Conservation (phyloP, 2,888 invertebrate genomes). For the Cantharis rufa region DNA sequence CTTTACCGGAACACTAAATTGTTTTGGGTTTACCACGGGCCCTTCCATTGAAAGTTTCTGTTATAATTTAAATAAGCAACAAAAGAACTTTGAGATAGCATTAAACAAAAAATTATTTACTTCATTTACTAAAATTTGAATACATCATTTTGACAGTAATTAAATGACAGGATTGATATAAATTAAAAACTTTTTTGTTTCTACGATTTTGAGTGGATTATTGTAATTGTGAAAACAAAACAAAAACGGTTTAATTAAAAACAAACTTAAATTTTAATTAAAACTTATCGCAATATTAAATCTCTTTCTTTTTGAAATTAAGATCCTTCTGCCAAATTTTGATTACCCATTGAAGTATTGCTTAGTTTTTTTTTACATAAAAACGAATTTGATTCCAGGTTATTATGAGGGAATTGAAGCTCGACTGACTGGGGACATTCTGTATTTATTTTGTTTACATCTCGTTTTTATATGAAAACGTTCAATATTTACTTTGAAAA, state of each 20-base stretch:
- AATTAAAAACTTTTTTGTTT: background rate
- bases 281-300: background rate
- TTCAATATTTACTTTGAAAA: background rate
- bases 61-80: background rate
- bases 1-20: background rate
- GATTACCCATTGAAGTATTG: background rate
- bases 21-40: background rate
- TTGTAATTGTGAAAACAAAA: background rate
- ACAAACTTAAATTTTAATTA: background rate
- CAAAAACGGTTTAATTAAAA: background rate
- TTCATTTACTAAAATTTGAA: background rate
- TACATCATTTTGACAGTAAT: background rate
- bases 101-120: background rate
- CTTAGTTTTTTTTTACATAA: background rate
- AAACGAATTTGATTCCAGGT: background rate
- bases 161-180: background rate
- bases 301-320: background rate
- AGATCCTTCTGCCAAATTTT: background rate
- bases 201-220: background rate
- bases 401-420: background rate
- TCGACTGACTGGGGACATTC: background rate
- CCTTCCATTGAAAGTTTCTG: background rate
- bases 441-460: background rate
- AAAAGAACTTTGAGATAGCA: background rate
- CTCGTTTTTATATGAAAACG: background rate